Percentiles rank a stretch among this genome's conserved stretches.
Evolutionary conservation across 2,888 invertebrate genomes (phyloP).

Genomic region (Athripsodes cinereus): DNA sequence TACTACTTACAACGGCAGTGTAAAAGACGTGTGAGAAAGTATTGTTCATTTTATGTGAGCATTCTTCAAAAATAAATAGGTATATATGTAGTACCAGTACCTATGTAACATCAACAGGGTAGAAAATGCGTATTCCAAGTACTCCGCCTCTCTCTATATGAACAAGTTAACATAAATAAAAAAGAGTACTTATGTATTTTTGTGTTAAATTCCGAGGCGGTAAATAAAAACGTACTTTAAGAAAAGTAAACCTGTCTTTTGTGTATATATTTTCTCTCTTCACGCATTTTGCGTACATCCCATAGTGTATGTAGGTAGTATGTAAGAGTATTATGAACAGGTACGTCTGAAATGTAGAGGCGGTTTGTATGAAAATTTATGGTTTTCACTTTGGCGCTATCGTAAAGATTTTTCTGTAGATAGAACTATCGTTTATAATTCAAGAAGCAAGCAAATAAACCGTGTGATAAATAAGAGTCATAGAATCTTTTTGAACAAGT

Average conservation of each 20-base stretch:
- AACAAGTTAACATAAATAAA: conserved; percentile 3
- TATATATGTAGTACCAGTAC: background rate
- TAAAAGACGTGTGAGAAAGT: too few species aligned
- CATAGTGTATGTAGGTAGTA: conserved; percentile 10
- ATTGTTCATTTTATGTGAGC: too few species aligned
- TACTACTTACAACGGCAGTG: too few species aligned
- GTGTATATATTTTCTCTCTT: conserved; percentile 16
- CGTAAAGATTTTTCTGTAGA: conserved; percentile 24
- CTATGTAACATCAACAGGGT: background rate
- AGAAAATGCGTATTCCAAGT: background rate
- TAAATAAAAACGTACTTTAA: conserved; percentile 17
- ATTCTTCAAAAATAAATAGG: too few species aligned
- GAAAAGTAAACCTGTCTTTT: conserved; percentile 18
- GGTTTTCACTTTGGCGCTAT: conserved; percentile 22
- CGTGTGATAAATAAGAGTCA: conserved; percentile 1
- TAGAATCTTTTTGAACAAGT: background rate
- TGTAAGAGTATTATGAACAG: conserved; percentile 9
- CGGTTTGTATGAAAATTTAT: conserved; percentile 26
- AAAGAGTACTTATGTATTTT: background rate
- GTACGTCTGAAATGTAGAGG: conserved; percentile 15
- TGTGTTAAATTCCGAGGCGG: background rate
- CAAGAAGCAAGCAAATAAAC: conserved; percentile 13
- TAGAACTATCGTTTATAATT: conserved; percentile 24
- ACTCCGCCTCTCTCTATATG: background rate
- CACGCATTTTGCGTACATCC: conserved; percentile 16